Base-by-base conservation (phyloP, 2,797 vertebrate genomes). In the Bryconaethiops microstoma region DNA sequence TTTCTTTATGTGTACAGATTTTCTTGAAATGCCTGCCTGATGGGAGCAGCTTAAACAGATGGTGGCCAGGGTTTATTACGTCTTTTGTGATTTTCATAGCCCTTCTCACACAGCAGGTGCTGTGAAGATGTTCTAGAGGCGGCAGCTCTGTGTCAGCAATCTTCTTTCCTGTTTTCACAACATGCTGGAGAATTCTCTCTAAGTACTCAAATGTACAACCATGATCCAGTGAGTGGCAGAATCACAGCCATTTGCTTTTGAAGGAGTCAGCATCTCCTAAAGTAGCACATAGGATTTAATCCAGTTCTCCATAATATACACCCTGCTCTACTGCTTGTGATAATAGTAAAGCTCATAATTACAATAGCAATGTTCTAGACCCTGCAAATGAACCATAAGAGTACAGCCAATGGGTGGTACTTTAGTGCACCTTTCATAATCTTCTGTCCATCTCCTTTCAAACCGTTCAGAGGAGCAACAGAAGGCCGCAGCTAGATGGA, bases 221-320 rank as follows among this genome's bases (percentile, higher is more conserved):
- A 16, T 52, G 68, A 14, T 70, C 21, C 50, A 2, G 2, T 23
- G 21, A 50, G 21, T 14, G 35, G 12, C 52, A 16, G 1, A 35
- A 4, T 1, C 60, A 29, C 16, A 13, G 29, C 4, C 8, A 5
- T 16, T 70, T 52, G 21, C 45, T 52, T 45, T 39, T 25, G 39
- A 68, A 40, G 65, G 23, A 72, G 23, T 39, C 50, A 35, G 48
- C 70, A 72, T 72, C 48, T 14, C 16, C 50, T 72, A 25, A 50
- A 55, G 70, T 35, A 42, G 5, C 12, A 55, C 25, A 55, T 71
- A 71, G 48, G 45, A 29, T 54, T 55, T 23, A 6, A 16, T 13
- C 19, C 67, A 70, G 7, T 72, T 52, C 14, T n/a, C 16, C 3
- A 19, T 52, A 1, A 40, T 48, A 5, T 14, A 21, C 25, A 8